Evolutionary conservation across 2,113 vertebrate species (phyloP).

Genomic region (Crotalus helleri): DNA sequence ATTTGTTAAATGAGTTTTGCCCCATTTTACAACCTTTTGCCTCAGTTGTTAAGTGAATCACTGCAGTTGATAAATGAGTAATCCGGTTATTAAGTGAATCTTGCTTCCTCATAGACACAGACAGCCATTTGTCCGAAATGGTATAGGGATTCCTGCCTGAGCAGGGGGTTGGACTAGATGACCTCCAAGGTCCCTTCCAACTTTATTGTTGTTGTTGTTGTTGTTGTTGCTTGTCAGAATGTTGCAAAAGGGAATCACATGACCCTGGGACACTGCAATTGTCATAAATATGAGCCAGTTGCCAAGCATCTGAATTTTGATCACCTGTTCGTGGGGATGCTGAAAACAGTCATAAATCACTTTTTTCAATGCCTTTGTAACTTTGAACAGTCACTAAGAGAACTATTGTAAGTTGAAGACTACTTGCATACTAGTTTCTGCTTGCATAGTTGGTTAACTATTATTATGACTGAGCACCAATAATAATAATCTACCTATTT

Average conservation of each 20-base stretch:
- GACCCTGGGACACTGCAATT: neutral
- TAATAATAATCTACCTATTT: neutral
- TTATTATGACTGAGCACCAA: neutral
- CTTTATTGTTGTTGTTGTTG: too few relatives aligned
- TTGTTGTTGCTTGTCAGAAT: neutral
- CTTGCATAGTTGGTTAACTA: neutral
- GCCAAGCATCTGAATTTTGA: neutral
- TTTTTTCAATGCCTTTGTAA: neutral
- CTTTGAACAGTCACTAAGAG: neutral
- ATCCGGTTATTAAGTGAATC: neutral
- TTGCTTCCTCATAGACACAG: neutral
- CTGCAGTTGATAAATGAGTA: neutral
- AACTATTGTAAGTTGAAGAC: neutral
- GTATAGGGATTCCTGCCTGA: too few relatives aligned
- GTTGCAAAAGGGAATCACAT: neutral
- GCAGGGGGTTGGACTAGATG: too few relatives aligned
- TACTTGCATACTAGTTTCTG: neutral
- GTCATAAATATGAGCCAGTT: neutral
- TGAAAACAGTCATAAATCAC: neutral
- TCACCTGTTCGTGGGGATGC: neutral
- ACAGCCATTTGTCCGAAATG: too few relatives aligned
- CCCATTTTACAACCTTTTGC: neutral
- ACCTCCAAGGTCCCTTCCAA: too few relatives aligned
- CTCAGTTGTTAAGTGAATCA: neutral
- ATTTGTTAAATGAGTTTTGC: neutral